Evolutionary conservation across 2,888 invertebrate genomes (phyloP).

Genomic region (Galerucella pusilla): DNA sequence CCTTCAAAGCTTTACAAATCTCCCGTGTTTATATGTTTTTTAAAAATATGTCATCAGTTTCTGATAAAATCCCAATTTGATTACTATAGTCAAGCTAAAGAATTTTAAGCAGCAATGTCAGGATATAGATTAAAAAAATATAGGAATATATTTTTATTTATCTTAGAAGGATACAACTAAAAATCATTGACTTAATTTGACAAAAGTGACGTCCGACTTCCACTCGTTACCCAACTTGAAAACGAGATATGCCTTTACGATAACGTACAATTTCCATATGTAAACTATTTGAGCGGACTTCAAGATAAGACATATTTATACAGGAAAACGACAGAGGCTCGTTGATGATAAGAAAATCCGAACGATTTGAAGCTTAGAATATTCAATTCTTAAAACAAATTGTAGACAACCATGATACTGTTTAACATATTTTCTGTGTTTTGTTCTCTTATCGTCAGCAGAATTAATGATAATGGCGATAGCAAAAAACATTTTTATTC

Average conservation of each 20-base stretch:
- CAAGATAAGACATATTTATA: constrained; percentile 50
- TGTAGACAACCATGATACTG: constrained; percentile 22
- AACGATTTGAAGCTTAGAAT: constrained; percentile 23
- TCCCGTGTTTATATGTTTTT: too few relatives aligned
- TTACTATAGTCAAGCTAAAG: too few relatives aligned
- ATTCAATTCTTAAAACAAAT: constrained; percentile 27
- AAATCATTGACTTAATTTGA: constrained; percentile 19
- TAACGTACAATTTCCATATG: constrained; percentile 52
- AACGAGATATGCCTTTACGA: constrained; percentile 39
- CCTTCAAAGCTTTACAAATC: too few relatives aligned
- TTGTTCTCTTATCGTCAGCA: constrained; percentile 5
- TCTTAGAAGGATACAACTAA: not conserved
- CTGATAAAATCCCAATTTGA: too few relatives aligned
- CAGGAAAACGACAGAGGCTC: constrained; percentile 44
- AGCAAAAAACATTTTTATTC: constrained; percentile 3
- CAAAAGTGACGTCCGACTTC: constrained; percentile 44
- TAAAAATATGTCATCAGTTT: too few relatives aligned
- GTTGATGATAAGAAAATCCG: constrained; percentile 43
- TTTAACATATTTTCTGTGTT: constrained; percentile 19
- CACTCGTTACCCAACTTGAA: constrained; percentile 23
- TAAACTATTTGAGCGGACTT: constrained; percentile 47
- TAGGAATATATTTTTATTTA: too few relatives aligned
- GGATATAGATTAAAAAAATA: too few relatives aligned
- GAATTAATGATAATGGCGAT: constrained; percentile 7
- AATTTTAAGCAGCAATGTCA: too few relatives aligned